Evolutionary conservation across 23 tunicate genomes (phyloP), one percentile per base, ranked within the genome.

Genomic region (Halocynthia roretzi): DNA sequence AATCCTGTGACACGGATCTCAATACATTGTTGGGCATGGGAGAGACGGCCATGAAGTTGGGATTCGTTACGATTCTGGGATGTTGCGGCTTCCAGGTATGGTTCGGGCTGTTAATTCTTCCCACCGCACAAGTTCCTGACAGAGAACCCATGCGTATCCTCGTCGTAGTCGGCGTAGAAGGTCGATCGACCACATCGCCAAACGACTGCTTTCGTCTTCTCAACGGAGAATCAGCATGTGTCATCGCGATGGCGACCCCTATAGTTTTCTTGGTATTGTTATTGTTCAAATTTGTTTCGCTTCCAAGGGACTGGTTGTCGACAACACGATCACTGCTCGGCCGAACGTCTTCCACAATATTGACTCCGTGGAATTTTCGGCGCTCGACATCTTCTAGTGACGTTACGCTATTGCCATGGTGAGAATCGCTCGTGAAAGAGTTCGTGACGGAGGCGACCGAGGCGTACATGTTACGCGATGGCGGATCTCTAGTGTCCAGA

Each of bases 1-100:
- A 31, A 31, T 31, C 44, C 44, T 31, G 44, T 31, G 44, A 31
- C 4, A 31, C 44, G 44, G 44, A 31, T 31, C 44, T 31, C 44
- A 31, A 31, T 4, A 31, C 44, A 31, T 31, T 31, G 44, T 31
- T 31, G 44, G 44, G 44, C 44, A 31, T 31, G 44, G 44, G 82
- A 8, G 81, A 70, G 14, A 83, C 78, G 10, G 87, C 81, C n/a
- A 83, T 70, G 51, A 76, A 83, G 14, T 83, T 83, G 6, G 87
- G 87, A 70, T 76, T 83, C 0, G 87, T 70, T n/a, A 83, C 61
- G 57, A 83, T 76, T 23, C 44, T 31, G 44, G 44, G 44, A 31
- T 31, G 44, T 31, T 31, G 44, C 44, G 44, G 44, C 44, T 31
- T 31, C 44, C 44, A 31, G 44, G 44, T 31, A 31, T 31, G 44